phyloP scores from a whole-genome alignment of 2,797 vertebrate genomes.

The Denticeps clupeoides region DNA sequence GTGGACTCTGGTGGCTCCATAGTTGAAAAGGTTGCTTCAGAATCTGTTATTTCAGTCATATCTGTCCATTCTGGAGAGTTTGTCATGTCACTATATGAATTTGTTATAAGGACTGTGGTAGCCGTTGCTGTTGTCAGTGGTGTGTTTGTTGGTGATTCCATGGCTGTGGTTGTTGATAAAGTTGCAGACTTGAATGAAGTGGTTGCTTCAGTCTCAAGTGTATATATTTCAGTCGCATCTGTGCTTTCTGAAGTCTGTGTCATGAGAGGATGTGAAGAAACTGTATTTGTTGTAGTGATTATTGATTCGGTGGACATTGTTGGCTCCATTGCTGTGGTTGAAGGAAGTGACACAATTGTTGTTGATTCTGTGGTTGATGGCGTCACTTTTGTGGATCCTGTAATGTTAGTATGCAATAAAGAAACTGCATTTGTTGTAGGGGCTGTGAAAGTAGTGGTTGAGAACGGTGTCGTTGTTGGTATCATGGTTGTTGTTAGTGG shows the following conservation, averaged over 20 bases:
- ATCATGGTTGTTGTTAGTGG: neutral
- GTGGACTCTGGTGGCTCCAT: too few species aligned
- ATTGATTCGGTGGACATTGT: neutral
- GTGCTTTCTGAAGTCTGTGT: too few species aligned
- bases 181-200: neutral
- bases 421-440: too few species aligned
- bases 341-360: too few species aligned
- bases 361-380: neutral
- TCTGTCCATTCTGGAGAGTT: neutral
- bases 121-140: neutral
- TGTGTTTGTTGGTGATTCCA: neutral
- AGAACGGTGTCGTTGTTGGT: neutral
- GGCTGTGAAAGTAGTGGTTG: too few species aligned
- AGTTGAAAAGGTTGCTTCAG: neutral
- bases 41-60: neutral
- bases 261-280: too few species aligned
- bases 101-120: neutral
- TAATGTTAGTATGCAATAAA: too few species aligned
- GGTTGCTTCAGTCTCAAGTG: neutral
- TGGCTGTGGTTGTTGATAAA: neutral
- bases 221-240: slow-evolving; percentile 6
- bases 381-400: too few species aligned
- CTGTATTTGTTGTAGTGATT: neutral
- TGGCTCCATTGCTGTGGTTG: neutral
- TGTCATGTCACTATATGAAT: neutral